Evolutionary conservation across 2,888 invertebrate genomes (phyloP), one percentile per base, ranked within the genome.

Genomic region (Listrodromus nycthemerus): DNA sequence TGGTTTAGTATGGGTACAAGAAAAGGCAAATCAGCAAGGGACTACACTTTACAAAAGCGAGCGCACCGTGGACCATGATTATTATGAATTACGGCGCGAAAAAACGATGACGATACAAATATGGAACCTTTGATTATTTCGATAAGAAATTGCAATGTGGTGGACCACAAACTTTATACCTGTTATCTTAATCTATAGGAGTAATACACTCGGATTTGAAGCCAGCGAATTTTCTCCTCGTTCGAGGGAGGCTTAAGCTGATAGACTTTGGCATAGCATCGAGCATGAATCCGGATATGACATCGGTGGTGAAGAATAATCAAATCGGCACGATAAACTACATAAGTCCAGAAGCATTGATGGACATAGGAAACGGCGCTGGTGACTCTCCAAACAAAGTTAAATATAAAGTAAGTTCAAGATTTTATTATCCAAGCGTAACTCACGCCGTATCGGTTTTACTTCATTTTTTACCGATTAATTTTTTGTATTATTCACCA

Each of bases 221-320:
- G 93, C 99, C 99, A 0, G 98, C 98, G 0, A 99, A 99, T 94
- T 99, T 99, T 94, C 95, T 99, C 58, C 95, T 98, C 91, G 97
- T 98, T 6, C 95, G 96, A 85, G 97, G 97, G 1, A 95, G 96
- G 61, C 94, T 99, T 77, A 99, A 99, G 94, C 94, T 99, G 80
- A 99, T 99, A 87, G 99, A 99, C 94, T 99, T 99, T 94, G 99
- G 99, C 75, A 98, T 99, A 90, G 97, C 99, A 67, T 97, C 98
- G 66, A 96, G 96, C 73, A 95, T 99, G 87, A 96, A 97, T 88
- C 95, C 95, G 79, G 98, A 99, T 93, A 97, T 96, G 93, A 99
- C 99, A 0, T 97, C 97, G 90, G 97, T 98, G 80, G 95, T 97
- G 73, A 97, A 97, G 92, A 95, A 97, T 89, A 96, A 96, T 87